phyloP scores from a whole-genome alignment of 2,113 vertebrate genomes.

The Chaetops frenatus region DNA sequence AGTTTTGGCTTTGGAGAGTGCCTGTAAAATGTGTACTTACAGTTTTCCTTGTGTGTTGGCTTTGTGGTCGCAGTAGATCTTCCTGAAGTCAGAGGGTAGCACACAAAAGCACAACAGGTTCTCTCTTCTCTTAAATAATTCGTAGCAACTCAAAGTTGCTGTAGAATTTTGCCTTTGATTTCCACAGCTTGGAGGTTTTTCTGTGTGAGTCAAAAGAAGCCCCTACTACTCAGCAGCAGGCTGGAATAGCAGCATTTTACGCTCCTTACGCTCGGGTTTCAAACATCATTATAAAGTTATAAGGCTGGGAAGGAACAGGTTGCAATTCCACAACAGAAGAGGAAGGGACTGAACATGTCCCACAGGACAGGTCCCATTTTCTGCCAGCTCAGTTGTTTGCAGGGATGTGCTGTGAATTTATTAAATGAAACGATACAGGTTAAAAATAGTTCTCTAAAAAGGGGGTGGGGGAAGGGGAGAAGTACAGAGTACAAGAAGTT shows the following conservation, averaged over 20 bases:
- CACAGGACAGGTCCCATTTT: neutral
- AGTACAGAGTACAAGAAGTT: neutral
- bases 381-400: neutral
- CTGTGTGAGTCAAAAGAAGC: neutral
- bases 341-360: neutral
- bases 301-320: neutral
- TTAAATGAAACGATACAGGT: neutral
- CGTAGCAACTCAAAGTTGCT: neutral
- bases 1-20: neutral
- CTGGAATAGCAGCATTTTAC: neutral
- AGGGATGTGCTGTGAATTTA: neutral
- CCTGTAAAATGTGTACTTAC: neutral
- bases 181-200: neutral
- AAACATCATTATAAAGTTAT: neutral
- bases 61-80: neutral
- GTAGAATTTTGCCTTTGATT: constrained; percentile 9
- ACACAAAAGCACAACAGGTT: neutral
- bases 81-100: neutral
- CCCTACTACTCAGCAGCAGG: neutral
- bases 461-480: neutral
- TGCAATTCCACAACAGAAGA: neutral
- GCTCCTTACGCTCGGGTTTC: neutral
- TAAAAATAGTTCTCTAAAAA: neutral
- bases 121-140: neutral
- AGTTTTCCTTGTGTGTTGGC: neutral